Evolutionary conservation across 37 sponge, comb jelly and placozoan genomes (phyloP).

Genomic region (Diacarnus erythraeanus): DNA sequence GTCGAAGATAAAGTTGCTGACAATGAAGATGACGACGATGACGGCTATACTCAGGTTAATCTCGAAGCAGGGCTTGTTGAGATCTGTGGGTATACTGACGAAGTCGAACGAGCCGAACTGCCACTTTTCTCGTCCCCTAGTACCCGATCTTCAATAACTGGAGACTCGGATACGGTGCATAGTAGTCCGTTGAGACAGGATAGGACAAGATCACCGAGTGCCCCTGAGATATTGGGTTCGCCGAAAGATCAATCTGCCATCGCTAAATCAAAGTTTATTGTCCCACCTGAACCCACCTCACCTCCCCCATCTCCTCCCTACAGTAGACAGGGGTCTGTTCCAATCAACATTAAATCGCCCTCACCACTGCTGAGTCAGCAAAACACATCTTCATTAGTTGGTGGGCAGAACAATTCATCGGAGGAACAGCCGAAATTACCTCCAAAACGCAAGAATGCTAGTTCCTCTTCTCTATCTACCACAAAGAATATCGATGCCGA

Average conservation of each 20-base stretch:
- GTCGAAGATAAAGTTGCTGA: neutral
- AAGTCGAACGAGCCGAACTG: neutral
- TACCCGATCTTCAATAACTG: neutral
- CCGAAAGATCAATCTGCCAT: neutral
- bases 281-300: conserved; percentile 19
- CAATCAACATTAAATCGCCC: neutral
- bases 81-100: neutral
- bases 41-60: conserved; percentile 8
- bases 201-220: conserved; percentile 4
- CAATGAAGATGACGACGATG: conserved; percentile 2
- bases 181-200: neutral
- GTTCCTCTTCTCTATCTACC: neutral
- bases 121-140: conserved; percentile 1
- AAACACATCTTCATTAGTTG: neutral
- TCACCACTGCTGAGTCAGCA: neutral
- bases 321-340: neutral
- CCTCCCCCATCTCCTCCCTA: conserved; percentile 22
- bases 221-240: neutral
- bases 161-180: neutral
- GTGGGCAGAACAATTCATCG: neutral
- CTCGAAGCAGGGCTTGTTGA: conserved; percentile 1
- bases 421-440: conserved; percentile 9
- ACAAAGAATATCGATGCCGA: neutral
- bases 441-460: neutral
- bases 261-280: neutral